Evolutionary conservation across 2,113 vertebrate species (phyloP).

Genomic region (Epinephelus cyanopodus): DNA sequence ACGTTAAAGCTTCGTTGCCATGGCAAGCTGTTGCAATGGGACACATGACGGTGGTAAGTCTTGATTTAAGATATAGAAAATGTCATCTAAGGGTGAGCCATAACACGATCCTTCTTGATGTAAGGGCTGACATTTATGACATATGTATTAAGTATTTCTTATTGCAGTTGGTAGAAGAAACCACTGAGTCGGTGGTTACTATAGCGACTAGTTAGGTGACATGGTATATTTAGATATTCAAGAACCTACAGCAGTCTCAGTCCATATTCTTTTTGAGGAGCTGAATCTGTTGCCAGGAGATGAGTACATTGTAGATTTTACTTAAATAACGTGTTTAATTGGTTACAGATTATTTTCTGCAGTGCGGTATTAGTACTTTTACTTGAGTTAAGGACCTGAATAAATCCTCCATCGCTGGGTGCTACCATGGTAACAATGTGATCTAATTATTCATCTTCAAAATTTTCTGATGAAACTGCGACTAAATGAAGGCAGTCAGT

Average conservation of each 20-base stretch:
- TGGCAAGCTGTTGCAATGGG: rapidly evolving
- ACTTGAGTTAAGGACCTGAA: neutral
- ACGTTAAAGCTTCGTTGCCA: constrained; percentile 11
- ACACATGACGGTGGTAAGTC: constrained; percentile 37
- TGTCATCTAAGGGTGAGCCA: neutral
- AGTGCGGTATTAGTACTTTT: neutral
- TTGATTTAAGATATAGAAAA: constrained; percentile 1
- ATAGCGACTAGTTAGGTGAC: neutral
- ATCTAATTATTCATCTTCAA: constrained; percentile 7
- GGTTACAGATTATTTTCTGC: neutral
- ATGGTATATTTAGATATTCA: neutral
- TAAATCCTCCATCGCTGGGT: neutral
- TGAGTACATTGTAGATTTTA: neutral
- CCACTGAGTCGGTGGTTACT: neutral
- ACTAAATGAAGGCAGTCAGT: constrained; percentile 6
- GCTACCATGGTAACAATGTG: constrained; percentile 2
- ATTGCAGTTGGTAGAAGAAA: neutral
- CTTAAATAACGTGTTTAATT: neutral
- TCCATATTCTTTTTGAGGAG: neutral
- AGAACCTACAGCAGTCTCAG: neutral
- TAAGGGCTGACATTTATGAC: neutral
- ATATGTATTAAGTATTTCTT: neutral
- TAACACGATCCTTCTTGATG: neutral
- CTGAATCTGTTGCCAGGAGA: neutral
- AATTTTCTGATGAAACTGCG: neutral